These are phyloP conservation scores for Spheniscus humboldti DNA, from an alignment of 2,797 vertebrate species.

Conservation along the genomic window DNA sequence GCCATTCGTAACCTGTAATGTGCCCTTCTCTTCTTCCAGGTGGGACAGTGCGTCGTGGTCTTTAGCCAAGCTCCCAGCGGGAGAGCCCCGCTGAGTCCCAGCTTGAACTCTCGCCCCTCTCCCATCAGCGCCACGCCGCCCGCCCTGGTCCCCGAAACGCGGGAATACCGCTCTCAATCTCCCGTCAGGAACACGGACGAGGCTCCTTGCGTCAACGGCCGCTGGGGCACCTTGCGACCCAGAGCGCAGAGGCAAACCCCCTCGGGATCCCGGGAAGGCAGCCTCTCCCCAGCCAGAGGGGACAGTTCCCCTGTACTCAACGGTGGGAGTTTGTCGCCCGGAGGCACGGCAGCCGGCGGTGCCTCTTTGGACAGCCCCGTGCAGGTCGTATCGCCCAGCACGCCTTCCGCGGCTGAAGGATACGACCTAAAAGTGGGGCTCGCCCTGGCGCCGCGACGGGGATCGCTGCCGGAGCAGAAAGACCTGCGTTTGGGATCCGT, in stretches of 20 bases:
- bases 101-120: conserved; percentile 94
- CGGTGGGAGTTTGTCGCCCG: conserved; percentile 85
- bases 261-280: conserved; percentile 84
- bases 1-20: not conserved
- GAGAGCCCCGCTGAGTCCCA: conserved; percentile 93
- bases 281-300: conserved; percentile 86
- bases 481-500: conserved; percentile 74
- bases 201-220: conserved; percentile 94
- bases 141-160: conserved; percentile 84
- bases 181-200: conserved; percentile 89
- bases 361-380: conserved; percentile 83
- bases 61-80: conserved; percentile 98
- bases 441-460: conserved; percentile 58
- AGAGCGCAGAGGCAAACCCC: conserved; percentile 82
- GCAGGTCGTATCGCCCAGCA: conserved; percentile 82
- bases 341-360: conserved; percentile 19
- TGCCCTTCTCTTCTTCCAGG: conserved; percentile 71
- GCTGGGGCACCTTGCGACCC: conserved; percentile 94
- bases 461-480: conserved; percentile 75
- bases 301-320: conserved; percentile 89
- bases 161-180: conserved; percentile 91
- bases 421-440: conserved; percentile 67
- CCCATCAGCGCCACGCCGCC: conserved; percentile 96
- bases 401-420: conserved; percentile 68
- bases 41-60: conserved; percentile 96